Conservation (phyloP, 2,888 invertebrate genomes). For the Dimorphilus gyrociliatus region DNA sequence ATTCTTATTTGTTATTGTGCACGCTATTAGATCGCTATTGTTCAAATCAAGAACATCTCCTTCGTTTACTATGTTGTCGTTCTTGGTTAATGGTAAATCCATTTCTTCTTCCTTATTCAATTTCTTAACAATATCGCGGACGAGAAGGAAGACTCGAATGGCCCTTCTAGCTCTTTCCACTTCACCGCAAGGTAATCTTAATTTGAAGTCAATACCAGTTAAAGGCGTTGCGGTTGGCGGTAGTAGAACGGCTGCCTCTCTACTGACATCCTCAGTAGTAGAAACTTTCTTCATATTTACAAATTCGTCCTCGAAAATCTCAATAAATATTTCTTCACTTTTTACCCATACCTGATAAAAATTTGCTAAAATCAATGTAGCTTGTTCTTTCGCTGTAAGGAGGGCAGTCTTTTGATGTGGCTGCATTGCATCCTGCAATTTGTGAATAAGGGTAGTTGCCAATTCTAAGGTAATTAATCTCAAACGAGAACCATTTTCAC, state of each 20-base stretch:
- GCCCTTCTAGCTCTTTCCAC: conserved; percentile 51
- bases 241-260: conserved; percentile 79
- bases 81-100: conserved; percentile 73
- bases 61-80: conserved; percentile 70
- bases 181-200: conserved; percentile 86
- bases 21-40: conserved; percentile 91
- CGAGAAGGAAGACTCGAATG: conserved; percentile 75
- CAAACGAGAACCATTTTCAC: conserved; percentile 71
- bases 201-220: conserved; percentile 76
- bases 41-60: conserved; percentile 89
- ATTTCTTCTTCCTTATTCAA: conserved; percentile 65
- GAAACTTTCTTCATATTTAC: conserved; percentile 79
- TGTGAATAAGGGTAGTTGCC: too few species aligned
- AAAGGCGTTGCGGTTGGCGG: conserved; percentile 90
- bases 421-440: too few species aligned
- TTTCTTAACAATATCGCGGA: conserved; percentile 47
- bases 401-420: conserved; percentile 51
- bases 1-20: conserved; percentile 77
- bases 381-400: conserved; percentile 57
- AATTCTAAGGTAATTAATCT: conserved; percentile 81
- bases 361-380: conserved; percentile 65
- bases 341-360: conserved; percentile 58
- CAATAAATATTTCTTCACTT: conserved; percentile 91
- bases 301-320: conserved; percentile 97
- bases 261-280: too few species aligned